A percentile compares a stretch with the other conserved stretches of the same genome.
Evolutionary conservation across 2,888 invertebrate genomes (phyloP).

Genomic region (Aleiodes testaceus): DNA sequence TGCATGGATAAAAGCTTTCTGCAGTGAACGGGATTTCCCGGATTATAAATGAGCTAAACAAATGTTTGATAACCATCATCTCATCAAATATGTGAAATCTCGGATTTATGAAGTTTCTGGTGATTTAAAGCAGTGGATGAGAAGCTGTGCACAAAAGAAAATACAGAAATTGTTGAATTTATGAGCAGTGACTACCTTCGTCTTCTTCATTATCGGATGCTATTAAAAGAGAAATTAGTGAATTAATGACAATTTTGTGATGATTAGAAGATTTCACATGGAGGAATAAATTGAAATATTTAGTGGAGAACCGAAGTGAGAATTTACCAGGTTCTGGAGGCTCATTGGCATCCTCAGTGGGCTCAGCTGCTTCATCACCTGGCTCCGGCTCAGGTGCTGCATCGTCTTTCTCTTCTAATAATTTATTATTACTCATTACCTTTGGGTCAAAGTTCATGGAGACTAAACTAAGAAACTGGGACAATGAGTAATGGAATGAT

Average conservation of each 20-base stretch:
- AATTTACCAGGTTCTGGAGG: conserved; percentile 8
- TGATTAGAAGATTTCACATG: background rate
- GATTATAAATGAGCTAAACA: too few relatives aligned
- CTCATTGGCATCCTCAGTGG: conserved; percentile 2
- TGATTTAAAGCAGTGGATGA: too few relatives aligned
- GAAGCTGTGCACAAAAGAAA: background rate
- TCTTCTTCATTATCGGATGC: conserved; percentile 46
- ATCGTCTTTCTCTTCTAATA: conserved; percentile 33
- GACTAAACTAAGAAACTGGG: background rate
- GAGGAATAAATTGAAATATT: background rate
- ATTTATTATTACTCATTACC: conserved; percentile 28
- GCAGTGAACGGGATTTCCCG: too few relatives aligned
- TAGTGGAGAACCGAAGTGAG: background rate
- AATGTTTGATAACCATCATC: too few relatives aligned
- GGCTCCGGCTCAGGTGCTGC: conserved; percentile 21
- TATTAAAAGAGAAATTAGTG: conserved; percentile 47
- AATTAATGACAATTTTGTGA: background rate
- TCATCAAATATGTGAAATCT: too few relatives aligned
- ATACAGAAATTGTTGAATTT: conserved; percentile 19
- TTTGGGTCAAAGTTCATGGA: background rate
- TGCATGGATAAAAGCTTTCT: too few relatives aligned
- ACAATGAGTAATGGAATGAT: too few relatives aligned
- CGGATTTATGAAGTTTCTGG: too few relatives aligned
- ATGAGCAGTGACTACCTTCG: conserved; percentile 49
- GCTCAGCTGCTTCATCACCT: conserved; percentile 31